Evolutionary conservation across 2,888 invertebrate genomes (phyloP), one percentile per base, ranked within the genome.

Genomic region (Rotaria macrura): DNA sequence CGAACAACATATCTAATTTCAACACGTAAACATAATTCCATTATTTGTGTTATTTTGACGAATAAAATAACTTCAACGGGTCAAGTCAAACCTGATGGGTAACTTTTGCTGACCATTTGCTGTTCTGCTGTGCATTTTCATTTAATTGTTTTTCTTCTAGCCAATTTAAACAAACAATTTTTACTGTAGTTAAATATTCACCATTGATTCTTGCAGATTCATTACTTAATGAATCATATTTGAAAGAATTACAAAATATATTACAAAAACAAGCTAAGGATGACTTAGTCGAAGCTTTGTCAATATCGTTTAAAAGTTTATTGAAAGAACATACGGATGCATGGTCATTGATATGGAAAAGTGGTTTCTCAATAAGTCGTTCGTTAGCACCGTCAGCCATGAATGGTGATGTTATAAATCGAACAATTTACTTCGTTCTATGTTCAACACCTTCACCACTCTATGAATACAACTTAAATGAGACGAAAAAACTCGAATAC

Each of bases 391-490:
- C 89, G 12, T 94, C 93, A 87, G 94, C 94, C 14, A 92, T 96
- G 29, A 96, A 96, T 90, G 95, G 96, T 1, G 94, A 96, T 89
- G 93, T 94, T 89, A 95, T 96, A 85, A 96, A 97, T 92, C 94
- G 95, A 1, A 96, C 96, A 0, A 93, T 95, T 89, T 96, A 95
- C 90, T 94, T 95, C 85, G 94, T 95, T 10, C 91, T 96, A 55
- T 95, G 95, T 25, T 95, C 95, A 92, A 90, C 94, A 1, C 92
- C 93, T 85, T 94, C 94, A 85, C 94, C 93, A 85, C 93, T 94
- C 87, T 93, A 94, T 88, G 94, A 95, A 88, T 87, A 89, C 0
- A 89, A 89, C 52, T 90, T 90, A 23, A 88, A 88, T 5, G 87
- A 88, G 7, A 87, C 88, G 23, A 93, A 94, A 87, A 91, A 92